Percentiles rank a stretch among this genome's conserved stretches.
Evolutionary conservation across 2,797 vertebrate genomes (phyloP).

Genomic region (Spinus olivaceus): DNA sequence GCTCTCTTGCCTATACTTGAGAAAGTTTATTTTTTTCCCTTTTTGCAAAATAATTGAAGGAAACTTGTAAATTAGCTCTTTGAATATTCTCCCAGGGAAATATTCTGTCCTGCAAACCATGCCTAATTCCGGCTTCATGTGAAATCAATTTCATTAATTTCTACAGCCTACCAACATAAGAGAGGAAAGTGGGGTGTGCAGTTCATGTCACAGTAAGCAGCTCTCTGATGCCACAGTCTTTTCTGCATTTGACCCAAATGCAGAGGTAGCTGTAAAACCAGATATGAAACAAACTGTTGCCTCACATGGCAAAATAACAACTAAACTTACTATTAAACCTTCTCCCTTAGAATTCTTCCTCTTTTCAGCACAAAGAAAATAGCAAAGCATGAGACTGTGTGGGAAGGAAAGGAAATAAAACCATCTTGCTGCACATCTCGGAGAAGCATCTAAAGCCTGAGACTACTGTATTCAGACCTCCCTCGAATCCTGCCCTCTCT

Average conservation of each 20-base stretch:
- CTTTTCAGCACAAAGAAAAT: neutral
- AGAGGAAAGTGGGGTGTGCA: neutral
- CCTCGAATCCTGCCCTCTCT: slow-evolving; percentile 59
- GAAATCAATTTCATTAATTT: neutral
- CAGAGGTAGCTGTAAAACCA: neutral
- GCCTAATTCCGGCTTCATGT: neutral
- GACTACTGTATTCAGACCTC: slow-evolving; percentile 58
- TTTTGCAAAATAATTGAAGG: neutral
- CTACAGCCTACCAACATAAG: neutral
- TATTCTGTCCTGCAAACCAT: neutral
- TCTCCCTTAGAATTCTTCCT: neutral
- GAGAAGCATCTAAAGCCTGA: slow-evolving; percentile 31
- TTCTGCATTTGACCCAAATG: neutral
- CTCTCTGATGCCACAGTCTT: neutral
- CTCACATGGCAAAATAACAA: neutral
- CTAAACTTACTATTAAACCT: neutral
- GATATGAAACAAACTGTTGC: neutral
- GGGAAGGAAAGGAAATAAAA: slow-evolving; percentile 16
- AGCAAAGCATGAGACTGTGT: neutral
- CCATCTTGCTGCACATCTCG: neutral
- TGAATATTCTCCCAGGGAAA: neutral
- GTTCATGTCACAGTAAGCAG: neutral
- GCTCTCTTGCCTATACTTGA: neutral
- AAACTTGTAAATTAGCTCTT: neutral
- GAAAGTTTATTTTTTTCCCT: neutral